A percentile compares a stretch with the other conserved stretches of the same genome.
Conservation (phyloP, 2,113 vertebrate species). For the Hiodon tergisus region DNA sequence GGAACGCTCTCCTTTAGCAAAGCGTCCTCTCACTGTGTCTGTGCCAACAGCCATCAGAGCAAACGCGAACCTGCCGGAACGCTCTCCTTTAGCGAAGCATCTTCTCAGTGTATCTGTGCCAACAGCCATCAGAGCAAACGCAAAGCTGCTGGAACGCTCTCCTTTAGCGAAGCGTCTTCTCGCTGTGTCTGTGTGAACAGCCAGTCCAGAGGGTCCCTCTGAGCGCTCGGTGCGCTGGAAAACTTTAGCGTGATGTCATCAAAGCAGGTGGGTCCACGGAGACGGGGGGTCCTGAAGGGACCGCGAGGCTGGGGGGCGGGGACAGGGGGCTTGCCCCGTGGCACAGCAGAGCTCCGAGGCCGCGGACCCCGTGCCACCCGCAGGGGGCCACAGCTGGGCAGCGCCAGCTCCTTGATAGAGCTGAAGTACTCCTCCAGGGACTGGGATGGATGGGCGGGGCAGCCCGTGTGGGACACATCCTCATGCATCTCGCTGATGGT, state of each 20-base stretch:
- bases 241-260: conserved; percentile 50
- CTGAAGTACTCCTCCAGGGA: conserved; percentile 63
- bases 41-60: not conserved
- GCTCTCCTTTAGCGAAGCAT: not conserved
- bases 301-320: conserved; percentile 22
- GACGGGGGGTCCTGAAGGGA: not conserved
- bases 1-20: not conserved
- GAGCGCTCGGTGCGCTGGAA: conserved; percentile 24
- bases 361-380: conserved; percentile 50
- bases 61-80: not conserved
- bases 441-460: conserved; percentile 35
- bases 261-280: conserved; percentile 22
- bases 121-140: not conserved
- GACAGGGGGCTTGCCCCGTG: conserved; percentile 44
- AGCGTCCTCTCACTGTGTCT: not conserved
- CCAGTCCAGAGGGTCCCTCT: conserved; percentile 65
- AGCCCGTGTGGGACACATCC: conserved; percentile 41
- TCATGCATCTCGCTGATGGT: conserved; percentile 65
- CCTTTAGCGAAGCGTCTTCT: conserved; percentile 34
- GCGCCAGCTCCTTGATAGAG: conserved; percentile 63
- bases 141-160: not conserved
- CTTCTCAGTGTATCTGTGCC: not conserved
- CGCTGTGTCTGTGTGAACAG: conserved; percentile 58
- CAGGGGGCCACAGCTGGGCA: conserved; percentile 46
- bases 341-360: conserved; percentile 35